phyloP scores from a whole-genome alignment of 1,140 invertebrate species.

The Acromyrmex charruanus region DNA sequence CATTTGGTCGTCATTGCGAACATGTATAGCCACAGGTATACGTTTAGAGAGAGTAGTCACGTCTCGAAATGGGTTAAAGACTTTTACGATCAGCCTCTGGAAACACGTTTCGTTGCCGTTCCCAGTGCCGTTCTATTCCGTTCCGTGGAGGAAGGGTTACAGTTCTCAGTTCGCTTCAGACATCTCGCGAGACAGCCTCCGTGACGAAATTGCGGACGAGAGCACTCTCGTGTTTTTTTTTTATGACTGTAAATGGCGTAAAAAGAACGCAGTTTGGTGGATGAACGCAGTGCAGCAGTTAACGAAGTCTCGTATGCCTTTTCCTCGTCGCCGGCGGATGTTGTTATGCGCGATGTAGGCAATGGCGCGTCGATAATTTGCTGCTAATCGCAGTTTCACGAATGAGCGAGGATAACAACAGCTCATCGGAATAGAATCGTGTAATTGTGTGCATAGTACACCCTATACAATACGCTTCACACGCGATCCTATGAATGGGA shows the following conservation, averaged over 20 bases:
- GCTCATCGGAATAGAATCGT: neutral
- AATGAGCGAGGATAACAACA: neutral
- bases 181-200: conserved; percentile 40
- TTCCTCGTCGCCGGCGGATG: neutral
- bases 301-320: conserved; percentile 5
- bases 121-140: neutral
- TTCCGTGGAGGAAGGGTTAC: neutral
- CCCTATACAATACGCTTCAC: neutral
- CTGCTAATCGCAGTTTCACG: neutral
- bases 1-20: conserved; percentile 16
- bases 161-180: conserved; percentile 39
- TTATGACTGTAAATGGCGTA: conserved; percentile 38
- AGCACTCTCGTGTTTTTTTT: conserved; percentile 30
- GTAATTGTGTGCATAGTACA: neutral
- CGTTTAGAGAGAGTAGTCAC: conserved; percentile 55
- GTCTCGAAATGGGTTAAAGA: conserved; percentile 63
- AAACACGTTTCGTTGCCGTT: conserved; percentile 48
- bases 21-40: neutral
- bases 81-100: conserved; percentile 55
- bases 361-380: neutral
- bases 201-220: conserved; percentile 50
- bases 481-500: neutral
- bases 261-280: neutral
- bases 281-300: neutral
- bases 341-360: neutral